Conservation (phyloP, 2,797 vertebrate genomes). For the Simalia tracyae region DNA sequence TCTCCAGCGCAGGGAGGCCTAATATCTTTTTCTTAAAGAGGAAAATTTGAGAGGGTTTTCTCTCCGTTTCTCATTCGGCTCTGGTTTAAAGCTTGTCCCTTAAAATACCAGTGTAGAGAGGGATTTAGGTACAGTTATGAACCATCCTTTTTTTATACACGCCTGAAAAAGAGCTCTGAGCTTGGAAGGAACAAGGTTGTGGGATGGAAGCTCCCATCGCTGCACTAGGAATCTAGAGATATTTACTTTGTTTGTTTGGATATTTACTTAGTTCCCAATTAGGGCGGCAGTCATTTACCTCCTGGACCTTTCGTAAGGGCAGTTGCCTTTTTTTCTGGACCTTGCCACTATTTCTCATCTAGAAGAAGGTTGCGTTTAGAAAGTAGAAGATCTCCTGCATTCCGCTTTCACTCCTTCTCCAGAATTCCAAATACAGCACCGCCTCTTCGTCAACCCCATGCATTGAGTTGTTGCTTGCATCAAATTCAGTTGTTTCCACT, state of each 20-base stretch:
- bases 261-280: neutral
- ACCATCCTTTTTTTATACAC: neutral
- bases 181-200: neutral
- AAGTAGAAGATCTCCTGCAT: neutral
- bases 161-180: neutral
- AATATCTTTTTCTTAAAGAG: neutral
- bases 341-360: neutral
- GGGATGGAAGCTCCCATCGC: neutral
- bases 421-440: neutral
- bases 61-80: neutral
- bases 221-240: neutral
- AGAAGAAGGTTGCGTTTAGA: neutral
- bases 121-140: no score
- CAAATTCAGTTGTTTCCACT: neutral
- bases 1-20: neutral
- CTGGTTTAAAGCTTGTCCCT: neutral
- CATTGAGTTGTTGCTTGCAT: neutral
- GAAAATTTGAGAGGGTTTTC: neutral
- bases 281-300: neutral
- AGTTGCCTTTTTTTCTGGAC: neutral
- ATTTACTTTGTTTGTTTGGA: no score
- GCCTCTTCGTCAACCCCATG: neutral
- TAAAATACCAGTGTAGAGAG: neutral
- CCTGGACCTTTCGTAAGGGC: neutral
- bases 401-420: neutral